Evolutionary conservation across 2,888 invertebrate species (phyloP).

Genomic region (Keiferia lycopersicella): DNA sequence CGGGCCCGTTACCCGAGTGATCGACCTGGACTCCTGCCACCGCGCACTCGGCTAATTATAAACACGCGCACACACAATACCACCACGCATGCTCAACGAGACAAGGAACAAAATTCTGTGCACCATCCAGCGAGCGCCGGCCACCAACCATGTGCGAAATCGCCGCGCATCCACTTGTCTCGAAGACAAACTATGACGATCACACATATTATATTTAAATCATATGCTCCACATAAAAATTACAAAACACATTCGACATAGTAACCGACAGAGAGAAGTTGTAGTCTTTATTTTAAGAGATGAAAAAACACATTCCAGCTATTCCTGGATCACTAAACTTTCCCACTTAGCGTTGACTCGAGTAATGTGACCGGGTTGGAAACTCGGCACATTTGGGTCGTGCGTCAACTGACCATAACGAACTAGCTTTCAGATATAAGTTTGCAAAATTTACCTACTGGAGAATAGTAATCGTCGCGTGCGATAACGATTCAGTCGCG

Average conservation of each 20-base stretch:
- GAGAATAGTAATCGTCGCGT: slow-evolving; percentile 69
- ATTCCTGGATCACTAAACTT: slow-evolving; percentile 34
- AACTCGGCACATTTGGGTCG: slow-evolving; percentile 59
- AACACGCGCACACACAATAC: slow-evolving; percentile 56
- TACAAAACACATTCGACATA: slow-evolving; percentile 18
- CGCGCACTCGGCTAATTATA: slow-evolving; percentile 71
- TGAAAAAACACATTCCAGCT: slow-evolving; percentile 30
- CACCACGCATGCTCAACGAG: slow-evolving; percentile 58
- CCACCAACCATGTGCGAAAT: slow-evolving; percentile 15
- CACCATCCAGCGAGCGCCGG: slow-evolving; percentile 30
- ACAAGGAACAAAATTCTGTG: slow-evolving; percentile 58
- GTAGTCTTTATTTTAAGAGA: slow-evolving; percentile 23
- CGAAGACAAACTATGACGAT: not conserved
- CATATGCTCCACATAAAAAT: slow-evolving; percentile 11
- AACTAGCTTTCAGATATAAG: slow-evolving; percentile 64
- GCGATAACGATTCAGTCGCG: slow-evolving; percentile 76
- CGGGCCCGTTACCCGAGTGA: slow-evolving; percentile 75
- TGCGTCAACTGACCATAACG: slow-evolving; percentile 71
- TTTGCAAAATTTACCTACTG: slow-evolving; percentile 56
- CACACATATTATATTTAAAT: slow-evolving; percentile 17
- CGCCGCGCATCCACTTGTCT: slow-evolving; percentile 14
- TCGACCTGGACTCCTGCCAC: slow-evolving; percentile 78
- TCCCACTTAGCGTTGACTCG: slow-evolving; percentile 41
- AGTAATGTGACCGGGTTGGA: slow-evolving; percentile 50
- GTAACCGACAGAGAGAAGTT: slow-evolving; percentile 24